Conservation (phyloP, 2,888 invertebrate species). For the Netelia melanura region DNA sequence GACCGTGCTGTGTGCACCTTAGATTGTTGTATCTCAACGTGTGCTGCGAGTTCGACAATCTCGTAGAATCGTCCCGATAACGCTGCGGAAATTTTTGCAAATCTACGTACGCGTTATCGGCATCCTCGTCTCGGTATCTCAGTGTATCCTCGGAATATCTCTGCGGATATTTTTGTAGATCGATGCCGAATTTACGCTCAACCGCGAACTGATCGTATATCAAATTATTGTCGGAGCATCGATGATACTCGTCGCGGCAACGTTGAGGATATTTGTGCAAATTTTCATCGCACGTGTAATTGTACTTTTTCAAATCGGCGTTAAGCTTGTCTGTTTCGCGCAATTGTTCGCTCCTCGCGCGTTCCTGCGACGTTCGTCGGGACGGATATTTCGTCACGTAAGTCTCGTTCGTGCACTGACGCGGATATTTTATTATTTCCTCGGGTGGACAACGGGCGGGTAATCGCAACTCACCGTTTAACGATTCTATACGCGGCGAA, state of each 20-base stretch:
- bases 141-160: conserved; percentile 79
- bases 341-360: conserved; percentile 70
- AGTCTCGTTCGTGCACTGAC: conserved; percentile 74
- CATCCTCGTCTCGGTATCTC: conserved; percentile 75
- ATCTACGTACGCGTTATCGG: conserved; percentile 73
- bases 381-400: conserved; percentile 77
- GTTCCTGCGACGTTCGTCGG: conserved; percentile 76
- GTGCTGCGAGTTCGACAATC: conserved; percentile 75
- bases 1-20: conserved; percentile 78
- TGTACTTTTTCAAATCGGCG: conserved; percentile 77
- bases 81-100: conserved; percentile 81
- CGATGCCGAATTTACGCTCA: conserved; percentile 72
- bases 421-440: conserved; percentile 77
- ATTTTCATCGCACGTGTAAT: conserved; percentile 81
- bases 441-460: conserved; percentile 75
- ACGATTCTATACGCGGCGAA: conserved; percentile 81
- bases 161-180: conserved; percentile 74
- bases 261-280: conserved; percentile 82
- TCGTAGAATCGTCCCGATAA: conserved; percentile 80
- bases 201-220: conserved; percentile 78
- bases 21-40: conserved; percentile 80
- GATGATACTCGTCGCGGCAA: conserved; percentile 82
- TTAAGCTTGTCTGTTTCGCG: conserved; percentile 67
- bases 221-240: conserved; percentile 81
- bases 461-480: conserved; percentile 84